phyloP scores from a whole-genome alignment of 2,888 invertebrate species.

The Pteria penguin region DNA sequence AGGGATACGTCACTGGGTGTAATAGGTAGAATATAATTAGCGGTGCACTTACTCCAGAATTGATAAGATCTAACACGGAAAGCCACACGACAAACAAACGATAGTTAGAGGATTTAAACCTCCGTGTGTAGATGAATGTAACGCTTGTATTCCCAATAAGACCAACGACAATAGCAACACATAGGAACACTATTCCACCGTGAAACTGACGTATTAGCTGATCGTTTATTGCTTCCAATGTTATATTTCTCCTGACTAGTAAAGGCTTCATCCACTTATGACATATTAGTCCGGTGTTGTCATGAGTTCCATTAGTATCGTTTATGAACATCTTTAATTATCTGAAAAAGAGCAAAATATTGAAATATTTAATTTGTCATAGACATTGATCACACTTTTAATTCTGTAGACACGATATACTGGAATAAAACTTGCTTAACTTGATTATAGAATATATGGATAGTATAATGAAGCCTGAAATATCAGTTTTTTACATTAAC shows the following conservation, averaged over 20 bases:
- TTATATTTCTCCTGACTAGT: slow-evolving; percentile 23
- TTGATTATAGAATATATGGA: no score
- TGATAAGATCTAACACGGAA: slow-evolving; percentile 61
- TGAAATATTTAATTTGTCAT: no score
- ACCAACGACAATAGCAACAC: slow-evolving; percentile 57
- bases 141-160: slow-evolving; percentile 64
- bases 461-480: no score
- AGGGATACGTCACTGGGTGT: slow-evolving; percentile 59
- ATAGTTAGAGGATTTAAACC: slow-evolving; percentile 55
- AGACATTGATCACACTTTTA: no score
- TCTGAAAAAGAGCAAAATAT: no score
- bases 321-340: no score
- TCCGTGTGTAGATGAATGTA: slow-evolving; percentile 58
- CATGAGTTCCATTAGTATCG: no score
- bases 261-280: slow-evolving; percentile 32
- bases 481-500: no score
- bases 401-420: no score
- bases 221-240: slow-evolving; percentile 29
- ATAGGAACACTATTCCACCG: slow-evolving; percentile 35
- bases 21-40: slow-evolving; percentile 67
- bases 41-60: slow-evolving; percentile 63
- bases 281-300: not conserved
- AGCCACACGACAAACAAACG: slow-evolving; percentile 63
- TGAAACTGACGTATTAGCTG: slow-evolving; percentile 30
- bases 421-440: no score